phyloP scores from a whole-genome alignment of 2,113 vertebrate genomes.

The Chloroceryle aenea region DNA sequence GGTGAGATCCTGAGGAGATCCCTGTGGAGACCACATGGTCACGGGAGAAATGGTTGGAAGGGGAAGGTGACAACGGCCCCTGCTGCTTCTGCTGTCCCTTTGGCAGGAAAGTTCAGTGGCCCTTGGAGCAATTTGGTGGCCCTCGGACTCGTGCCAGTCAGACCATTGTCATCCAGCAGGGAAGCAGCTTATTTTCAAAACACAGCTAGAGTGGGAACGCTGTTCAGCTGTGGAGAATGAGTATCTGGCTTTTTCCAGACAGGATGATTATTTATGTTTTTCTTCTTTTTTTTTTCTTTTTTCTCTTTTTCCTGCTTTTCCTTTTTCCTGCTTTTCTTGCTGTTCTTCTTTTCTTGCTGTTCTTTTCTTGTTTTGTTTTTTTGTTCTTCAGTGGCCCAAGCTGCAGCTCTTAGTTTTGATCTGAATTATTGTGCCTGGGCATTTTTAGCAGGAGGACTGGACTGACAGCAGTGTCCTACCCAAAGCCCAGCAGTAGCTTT shows the following conservation, averaged over 20 bases:
- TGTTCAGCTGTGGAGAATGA: constrained; percentile 11
- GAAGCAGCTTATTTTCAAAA: constrained; percentile 48
- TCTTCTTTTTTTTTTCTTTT: no score
- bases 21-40: not conserved
- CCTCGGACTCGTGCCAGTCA: not conserved
- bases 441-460: constrained; percentile 7
- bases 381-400: not conserved
- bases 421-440: not conserved
- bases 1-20: not conserved
- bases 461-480: not conserved
- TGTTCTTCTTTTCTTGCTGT: no score
- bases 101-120: not conserved
- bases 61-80: not conserved
- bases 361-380: no score
- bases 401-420: not conserved
- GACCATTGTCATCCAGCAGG: constrained; percentile 60
- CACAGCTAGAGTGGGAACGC: not conserved
- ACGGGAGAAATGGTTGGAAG: not conserved
- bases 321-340: no score
- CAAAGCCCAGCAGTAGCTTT: not conserved
- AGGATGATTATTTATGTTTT: not conserved
- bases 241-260: not conserved
- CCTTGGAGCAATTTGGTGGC: not conserved
- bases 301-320: no score
- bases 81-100: not conserved